Conservation (phyloP, 2,888 invertebrate species). For the Alentia gelatinosa region DNA sequence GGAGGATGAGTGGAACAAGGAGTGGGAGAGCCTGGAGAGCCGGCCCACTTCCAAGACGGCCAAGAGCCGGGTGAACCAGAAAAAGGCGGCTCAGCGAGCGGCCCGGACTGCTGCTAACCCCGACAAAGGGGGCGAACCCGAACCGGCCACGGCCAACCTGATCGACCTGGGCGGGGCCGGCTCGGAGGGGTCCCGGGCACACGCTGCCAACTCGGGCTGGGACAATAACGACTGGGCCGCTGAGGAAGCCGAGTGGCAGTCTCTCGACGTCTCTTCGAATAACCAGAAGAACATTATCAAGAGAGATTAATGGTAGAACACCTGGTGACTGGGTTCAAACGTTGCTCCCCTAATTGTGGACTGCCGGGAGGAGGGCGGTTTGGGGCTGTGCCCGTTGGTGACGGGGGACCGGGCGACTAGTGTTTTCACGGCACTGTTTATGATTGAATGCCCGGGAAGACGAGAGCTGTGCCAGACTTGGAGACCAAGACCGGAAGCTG, state of each 20-base stretch:
- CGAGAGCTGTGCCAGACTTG: neutral
- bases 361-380: neutral
- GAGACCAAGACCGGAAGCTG: too few species aligned
- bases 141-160: conserved; percentile 73
- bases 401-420: neutral
- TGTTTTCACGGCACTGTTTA: neutral
- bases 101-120: neutral
- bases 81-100: conserved; percentile 7
- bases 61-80: conserved; percentile 22
- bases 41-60: conserved; percentile 20
- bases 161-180: conserved; percentile 71
- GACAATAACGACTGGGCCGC: conserved; percentile 77
- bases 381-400: neutral
- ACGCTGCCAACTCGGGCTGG: conserved; percentile 70
- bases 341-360: neutral
- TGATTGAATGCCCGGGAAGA: neutral
- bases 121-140: conserved; percentile 58
- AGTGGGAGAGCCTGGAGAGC: neutral
- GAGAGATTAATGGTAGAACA: conserved; percentile 37
- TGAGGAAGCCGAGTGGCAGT: conserved; percentile 74
- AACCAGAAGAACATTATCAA: conserved; percentile 30
- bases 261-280: conserved; percentile 69
- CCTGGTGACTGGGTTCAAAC: neutral
- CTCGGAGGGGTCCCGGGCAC: conserved; percentile 17
- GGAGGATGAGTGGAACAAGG: conserved; percentile 71